Evolutionary conservation across 2,888 invertebrate genomes (phyloP).

Genomic region (Latheticus oryzae): DNA sequence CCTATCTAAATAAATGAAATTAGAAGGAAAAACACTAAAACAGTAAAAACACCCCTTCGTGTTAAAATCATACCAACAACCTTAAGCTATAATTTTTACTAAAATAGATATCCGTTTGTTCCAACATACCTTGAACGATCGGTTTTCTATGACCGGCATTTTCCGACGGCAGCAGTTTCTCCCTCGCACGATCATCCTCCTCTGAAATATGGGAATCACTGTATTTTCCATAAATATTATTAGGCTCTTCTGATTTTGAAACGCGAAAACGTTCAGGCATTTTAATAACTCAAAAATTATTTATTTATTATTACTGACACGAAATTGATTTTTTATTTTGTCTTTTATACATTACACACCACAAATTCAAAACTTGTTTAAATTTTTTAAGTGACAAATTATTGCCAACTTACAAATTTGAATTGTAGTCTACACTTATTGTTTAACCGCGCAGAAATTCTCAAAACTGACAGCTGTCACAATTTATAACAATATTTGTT

Average conservation of each 20-base stretch:
- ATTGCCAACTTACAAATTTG: constrained; percentile 40
- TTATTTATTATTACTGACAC: constrained; percentile 10
- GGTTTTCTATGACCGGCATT: constrained; percentile 42
- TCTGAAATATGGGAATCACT: constrained; percentile 63
- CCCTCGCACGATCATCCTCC: constrained; percentile 53
- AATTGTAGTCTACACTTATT: constrained; percentile 34
- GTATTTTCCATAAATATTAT: constrained; percentile 64
- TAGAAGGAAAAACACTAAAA: constrained; percentile 10
- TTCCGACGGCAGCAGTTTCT: constrained; percentile 54
- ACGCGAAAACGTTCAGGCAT: constrained; percentile 74
- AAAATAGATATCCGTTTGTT: constrained; percentile 18
- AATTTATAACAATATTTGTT: constrained; percentile 45
- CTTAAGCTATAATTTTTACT: constrained; percentile 9
- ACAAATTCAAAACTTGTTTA: constrained; percentile 25
- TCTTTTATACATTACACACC: constrained; percentile 22
- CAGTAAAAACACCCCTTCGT: no score
- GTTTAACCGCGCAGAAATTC: constrained; percentile 48
- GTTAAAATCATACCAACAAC: constrained; percentile 4
- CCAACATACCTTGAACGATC: constrained; percentile 41
- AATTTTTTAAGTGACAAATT: constrained; percentile 39
- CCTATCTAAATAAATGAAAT: constrained; percentile 25
- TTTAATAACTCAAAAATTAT: constrained; percentile 49
- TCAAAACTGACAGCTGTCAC: constrained; percentile 51
- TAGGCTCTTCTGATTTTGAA: constrained; percentile 71
- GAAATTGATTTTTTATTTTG: constrained; percentile 8